phyloP scores from a whole-genome alignment of 1,140 invertebrate genomes.

The Nasonia vitripennis region DNA sequence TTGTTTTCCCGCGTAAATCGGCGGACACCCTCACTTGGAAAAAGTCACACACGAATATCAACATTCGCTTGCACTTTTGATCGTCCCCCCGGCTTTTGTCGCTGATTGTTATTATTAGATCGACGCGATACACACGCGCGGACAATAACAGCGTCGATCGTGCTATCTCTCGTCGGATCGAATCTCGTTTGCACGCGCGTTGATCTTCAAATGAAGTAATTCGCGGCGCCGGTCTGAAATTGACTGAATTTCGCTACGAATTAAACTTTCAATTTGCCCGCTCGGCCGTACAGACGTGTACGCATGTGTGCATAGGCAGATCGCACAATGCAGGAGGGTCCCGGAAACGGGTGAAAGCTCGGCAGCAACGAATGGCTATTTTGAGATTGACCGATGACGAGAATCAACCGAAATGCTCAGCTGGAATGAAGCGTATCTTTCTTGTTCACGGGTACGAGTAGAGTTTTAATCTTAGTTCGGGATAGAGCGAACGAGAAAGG shows the following conservation, averaged over 20 bases:
- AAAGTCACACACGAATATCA: no score
- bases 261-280: constrained; percentile 50
- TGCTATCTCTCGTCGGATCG: not conserved
- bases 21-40: no score
- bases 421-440: no score
- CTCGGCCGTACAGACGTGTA: not conserved
- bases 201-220: constrained; percentile 47
- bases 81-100: not conserved
- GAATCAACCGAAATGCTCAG: no score
- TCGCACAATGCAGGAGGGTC: no score
- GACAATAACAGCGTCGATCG: not conserved
- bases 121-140: not conserved
- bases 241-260: constrained; percentile 42
- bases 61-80: not conserved
- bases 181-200: constrained; percentile 37
- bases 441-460: no score
- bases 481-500: no score
- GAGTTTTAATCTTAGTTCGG: no score
- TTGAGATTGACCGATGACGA: no score
- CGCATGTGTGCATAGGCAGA: not conserved
- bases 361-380: no score
- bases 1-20: no score
- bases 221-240: constrained; percentile 18
- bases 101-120: constrained; percentile 38
- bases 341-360: no score